Evolutionary conservation across 2,113 vertebrate genomes (phyloP).

Genomic region (Micronisus gabar): DNA sequence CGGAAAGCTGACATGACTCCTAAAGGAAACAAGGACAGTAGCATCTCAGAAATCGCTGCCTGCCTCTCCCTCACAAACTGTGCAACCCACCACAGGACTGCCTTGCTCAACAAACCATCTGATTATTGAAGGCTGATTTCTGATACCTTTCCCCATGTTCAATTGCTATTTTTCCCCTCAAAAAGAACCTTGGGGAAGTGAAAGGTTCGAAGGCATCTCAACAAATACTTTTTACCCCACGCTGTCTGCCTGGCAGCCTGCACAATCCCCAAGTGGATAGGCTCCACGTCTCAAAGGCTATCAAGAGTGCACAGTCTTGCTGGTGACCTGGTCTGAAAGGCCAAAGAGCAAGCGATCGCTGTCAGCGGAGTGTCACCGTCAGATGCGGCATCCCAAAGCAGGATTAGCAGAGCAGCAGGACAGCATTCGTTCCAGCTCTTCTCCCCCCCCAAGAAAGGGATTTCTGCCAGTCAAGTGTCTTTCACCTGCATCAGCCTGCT

Average conservation of each 20-base stretch:
- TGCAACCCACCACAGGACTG: background rate
- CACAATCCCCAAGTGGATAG: too few species aligned
- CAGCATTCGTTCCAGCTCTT: background rate
- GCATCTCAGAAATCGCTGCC: background rate
- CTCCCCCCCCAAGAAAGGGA: background rate
- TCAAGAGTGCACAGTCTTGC: background rate
- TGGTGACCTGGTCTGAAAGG: background rate
- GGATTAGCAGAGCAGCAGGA: background rate
- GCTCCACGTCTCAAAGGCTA: background rate
- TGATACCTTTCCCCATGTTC: background rate
- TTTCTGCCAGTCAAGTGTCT: background rate
- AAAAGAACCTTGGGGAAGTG: background rate
- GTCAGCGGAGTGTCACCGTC: background rate
- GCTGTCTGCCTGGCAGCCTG: background rate
- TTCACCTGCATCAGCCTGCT: background rate
- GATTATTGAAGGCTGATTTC: background rate
- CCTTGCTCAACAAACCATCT: background rate
- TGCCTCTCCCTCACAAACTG: background rate
- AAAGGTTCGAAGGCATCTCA: background rate
- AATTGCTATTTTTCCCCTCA: background rate
- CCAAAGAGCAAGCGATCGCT: fast-evolving
- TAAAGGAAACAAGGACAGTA: background rate
- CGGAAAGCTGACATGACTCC: background rate
- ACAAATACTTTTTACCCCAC: background rate
- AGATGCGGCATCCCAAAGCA: background rate